Evolutionary conservation across 2,113 vertebrate genomes (phyloP).

Genomic region (Plestiodon gilberti): DNA sequence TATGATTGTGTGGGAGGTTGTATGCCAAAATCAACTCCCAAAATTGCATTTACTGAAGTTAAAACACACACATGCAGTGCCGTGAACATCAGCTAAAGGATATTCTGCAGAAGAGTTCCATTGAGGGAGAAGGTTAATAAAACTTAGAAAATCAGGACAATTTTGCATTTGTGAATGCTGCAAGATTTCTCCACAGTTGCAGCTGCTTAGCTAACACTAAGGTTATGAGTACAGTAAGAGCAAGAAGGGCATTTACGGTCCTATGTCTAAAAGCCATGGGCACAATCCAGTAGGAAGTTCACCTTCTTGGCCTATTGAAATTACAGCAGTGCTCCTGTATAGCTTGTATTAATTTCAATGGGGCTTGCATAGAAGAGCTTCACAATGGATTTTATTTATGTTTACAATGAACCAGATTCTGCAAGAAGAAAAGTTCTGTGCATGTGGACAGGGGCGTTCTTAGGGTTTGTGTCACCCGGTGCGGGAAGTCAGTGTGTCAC

Average conservation of each 20-base stretch:
- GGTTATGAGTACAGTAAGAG: background rate
- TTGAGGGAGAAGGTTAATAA: background rate
- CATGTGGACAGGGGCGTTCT: too few relatives aligned
- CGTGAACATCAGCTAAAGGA: background rate
- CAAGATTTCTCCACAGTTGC: background rate
- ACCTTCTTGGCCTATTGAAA: background rate
- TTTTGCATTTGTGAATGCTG: background rate
- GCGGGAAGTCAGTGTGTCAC: too few relatives aligned
- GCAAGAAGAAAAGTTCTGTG: background rate
- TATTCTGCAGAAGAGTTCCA: background rate
- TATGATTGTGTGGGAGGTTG: too few relatives aligned
- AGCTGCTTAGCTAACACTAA: background rate
- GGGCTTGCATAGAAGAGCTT: background rate
- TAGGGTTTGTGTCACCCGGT: too few relatives aligned
- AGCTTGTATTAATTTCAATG: background rate
- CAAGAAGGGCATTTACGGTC: background rate
- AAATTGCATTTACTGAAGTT: background rate
- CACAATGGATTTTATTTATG: background rate
- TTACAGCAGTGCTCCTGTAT: background rate
- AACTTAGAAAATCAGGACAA: background rate
- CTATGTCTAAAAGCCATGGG: background rate
- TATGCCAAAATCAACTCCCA: background rate
- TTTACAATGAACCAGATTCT: background rate
- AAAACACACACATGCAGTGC: background rate
- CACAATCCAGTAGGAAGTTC: background rate